phyloP scores from a whole-genome alignment of 2,113 vertebrate species.

The Aix galericulata region DNA sequence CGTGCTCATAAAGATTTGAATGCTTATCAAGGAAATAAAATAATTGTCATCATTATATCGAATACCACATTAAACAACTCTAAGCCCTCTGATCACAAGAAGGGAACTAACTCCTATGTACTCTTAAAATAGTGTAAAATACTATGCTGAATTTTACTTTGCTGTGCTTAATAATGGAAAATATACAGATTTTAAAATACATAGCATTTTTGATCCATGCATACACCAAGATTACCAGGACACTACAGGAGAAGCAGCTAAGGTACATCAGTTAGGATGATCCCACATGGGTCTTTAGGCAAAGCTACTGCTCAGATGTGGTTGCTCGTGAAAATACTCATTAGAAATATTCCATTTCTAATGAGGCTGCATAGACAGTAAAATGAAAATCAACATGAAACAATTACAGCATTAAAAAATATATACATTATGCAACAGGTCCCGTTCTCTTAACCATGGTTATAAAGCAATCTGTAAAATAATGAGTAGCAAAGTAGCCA shows the following conservation, averaged over 20 bases:
- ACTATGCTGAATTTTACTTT: neutral
- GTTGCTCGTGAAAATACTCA: neutral
- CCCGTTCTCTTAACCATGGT: neutral
- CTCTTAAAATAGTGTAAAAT: neutral
- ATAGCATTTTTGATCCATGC: neutral
- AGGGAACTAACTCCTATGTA: neutral
- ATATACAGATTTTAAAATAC: neutral
- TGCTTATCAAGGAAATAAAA: neutral
- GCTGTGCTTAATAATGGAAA: neutral
- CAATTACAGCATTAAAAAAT: neutral
- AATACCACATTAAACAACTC: neutral
- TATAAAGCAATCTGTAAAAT: slow-evolving; percentile 23
- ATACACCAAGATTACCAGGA: neutral
- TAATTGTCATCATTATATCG: neutral
- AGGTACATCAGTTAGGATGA: neutral
- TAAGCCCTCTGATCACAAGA: neutral
- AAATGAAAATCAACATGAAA: slow-evolving; percentile 21
- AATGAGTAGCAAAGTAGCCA: neutral
- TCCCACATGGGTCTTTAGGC: neutral
- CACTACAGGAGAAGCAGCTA: neutral
- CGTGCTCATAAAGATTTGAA: neutral
- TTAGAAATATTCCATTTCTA: neutral
- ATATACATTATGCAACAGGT: slow-evolving; percentile 2
- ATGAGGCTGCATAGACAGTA: neutral
- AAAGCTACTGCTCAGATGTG: neutral